These are phyloP conservation scores for Eospalax fontanierii DNA, from an alignment of 2,797 vertebrate genomes.

Conservation along the genomic window DNA sequence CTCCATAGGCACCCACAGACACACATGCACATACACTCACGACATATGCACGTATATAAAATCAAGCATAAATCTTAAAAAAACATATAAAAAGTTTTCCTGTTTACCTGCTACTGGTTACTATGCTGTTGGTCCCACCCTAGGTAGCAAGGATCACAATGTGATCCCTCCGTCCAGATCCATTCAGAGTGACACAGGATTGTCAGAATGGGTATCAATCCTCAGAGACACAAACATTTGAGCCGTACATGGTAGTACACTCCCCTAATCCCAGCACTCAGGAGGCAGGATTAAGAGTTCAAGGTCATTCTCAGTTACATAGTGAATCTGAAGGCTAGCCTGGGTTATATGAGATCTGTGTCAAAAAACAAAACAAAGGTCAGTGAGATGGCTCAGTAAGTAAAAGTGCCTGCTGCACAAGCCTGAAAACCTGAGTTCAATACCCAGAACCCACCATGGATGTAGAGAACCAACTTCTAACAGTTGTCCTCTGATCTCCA, in stretches of 20 bases:
- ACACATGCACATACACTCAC: no score
- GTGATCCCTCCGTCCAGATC: neutral
- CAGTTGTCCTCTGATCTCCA: no score
- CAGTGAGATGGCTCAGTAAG: neutral
- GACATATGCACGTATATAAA: no score
- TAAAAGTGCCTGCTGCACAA: neutral
- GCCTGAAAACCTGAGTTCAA: neutral
- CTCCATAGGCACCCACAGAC: no score
- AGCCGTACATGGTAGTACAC: no score
- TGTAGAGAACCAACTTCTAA: no score
- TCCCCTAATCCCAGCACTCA: neutral
- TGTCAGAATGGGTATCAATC: neutral
- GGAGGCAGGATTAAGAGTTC: neutral
- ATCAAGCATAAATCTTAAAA: no score
- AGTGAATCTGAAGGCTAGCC: neutral
- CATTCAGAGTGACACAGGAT: neutral
- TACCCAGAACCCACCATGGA: neutral
- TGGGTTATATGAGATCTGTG: neutral
- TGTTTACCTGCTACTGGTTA: neutral
- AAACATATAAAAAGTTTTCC: no score
- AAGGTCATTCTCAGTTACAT: neutral
- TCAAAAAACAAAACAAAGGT: neutral
- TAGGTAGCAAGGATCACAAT: neutral
- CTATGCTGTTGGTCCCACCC: neutral
- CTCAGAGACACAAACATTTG: constrained; percentile 15